These are phyloP conservation scores for Temnothorax ravouxi DNA, from an alignment of 2,888 invertebrate genomes.

Conservation along the genomic window DNA sequence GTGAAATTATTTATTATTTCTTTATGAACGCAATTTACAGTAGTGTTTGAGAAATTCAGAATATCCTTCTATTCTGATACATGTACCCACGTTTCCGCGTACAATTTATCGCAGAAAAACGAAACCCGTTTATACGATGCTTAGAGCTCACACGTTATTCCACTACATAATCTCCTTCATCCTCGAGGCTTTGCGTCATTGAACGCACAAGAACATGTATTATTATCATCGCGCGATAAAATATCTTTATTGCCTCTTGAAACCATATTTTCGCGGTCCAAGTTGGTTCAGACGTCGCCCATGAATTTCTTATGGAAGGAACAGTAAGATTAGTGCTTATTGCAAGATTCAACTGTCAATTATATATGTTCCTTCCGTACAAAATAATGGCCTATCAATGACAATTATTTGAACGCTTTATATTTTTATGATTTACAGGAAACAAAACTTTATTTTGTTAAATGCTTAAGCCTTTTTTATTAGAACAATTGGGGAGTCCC, in stretches of 20 bases:
- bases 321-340: conserved; percentile 11
- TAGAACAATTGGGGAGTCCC: background rate
- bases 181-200: conserved; percentile 41
- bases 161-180: conserved; percentile 43
- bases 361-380: background rate
- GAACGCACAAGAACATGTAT: conserved; percentile 46
- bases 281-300: background rate
- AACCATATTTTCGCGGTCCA: conserved; percentile 40
- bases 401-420: background rate
- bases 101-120: conserved; percentile 46
- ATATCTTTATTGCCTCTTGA: conserved; percentile 48
- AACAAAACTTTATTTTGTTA: background rate
- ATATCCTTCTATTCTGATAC: background rate
- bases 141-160: conserved; percentile 41
- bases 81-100: background rate
- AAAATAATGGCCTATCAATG: background rate
- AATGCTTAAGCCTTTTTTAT: background rate
- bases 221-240: conserved; percentile 43
- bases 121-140: conserved; percentile 40
- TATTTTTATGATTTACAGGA: background rate
- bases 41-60: background rate
- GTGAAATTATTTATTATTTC: background rate
- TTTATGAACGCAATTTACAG: background rate
- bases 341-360: conserved; percentile 15
- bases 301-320: conserved; percentile 26